Percentiles rank a stretch among this genome's conserved stretches.
Conservation (phyloP, 2,888 invertebrate species). For the Temnothorax unifasciatus region DNA sequence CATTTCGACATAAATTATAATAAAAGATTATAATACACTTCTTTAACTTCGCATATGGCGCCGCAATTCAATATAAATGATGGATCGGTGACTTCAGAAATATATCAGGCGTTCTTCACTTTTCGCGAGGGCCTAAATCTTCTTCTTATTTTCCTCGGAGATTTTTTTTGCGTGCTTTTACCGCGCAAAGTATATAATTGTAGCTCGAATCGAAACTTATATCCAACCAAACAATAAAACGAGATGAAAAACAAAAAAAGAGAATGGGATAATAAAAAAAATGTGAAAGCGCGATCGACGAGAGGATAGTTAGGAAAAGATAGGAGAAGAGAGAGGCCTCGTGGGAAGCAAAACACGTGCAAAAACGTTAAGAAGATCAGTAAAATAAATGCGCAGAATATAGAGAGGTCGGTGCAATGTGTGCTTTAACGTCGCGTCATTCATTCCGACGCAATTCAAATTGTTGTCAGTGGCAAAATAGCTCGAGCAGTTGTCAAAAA, state of each 20-base stretch:
- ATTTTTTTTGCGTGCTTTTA: background rate
- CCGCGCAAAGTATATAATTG: background rate
- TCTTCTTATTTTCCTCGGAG: no score
- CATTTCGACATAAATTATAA: background rate
- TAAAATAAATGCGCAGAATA: constrained; percentile 45
- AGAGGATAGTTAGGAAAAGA: background rate
- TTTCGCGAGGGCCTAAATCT: background rate
- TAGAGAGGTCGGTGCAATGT: background rate
- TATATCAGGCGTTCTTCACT: background rate
- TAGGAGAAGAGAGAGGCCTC: background rate
- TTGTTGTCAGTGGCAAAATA: constrained; percentile 24
- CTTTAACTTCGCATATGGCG: background rate
- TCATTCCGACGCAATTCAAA: constrained; percentile 27
- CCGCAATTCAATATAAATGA: background rate
- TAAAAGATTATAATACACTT: background rate
- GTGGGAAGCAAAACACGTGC: constrained; percentile 36
- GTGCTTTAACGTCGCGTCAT: constrained; percentile 32
- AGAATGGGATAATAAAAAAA: background rate
- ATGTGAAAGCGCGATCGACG: background rate
- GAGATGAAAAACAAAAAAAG: background rate
- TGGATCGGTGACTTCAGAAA: background rate
- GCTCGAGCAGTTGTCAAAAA: background rate
- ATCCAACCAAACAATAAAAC: background rate
- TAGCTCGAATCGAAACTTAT: background rate
- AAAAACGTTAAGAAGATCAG: constrained; percentile 41